Conservation (phyloP, 2,113 vertebrate genomes). For the Azemiops feae region DNA sequence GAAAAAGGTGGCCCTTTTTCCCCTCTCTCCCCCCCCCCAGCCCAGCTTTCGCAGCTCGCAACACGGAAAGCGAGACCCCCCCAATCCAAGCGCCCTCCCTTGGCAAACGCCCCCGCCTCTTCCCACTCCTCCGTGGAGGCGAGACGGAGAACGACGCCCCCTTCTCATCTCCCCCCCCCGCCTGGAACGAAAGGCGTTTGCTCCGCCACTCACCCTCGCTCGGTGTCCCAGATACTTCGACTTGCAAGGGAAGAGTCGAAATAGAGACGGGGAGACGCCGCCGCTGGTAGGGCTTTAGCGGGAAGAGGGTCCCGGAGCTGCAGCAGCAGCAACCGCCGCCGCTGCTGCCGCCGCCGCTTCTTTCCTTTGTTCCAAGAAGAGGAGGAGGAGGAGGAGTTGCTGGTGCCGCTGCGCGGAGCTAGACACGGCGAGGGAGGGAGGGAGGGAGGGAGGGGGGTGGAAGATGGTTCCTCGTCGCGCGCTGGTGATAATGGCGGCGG, state of each 20-base stretch:
- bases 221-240: neutral
- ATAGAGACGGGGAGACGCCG: neutral
- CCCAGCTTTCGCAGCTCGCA: neutral
- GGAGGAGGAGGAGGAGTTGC: neutral
- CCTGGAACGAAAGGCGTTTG: neutral
- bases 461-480: neutral
- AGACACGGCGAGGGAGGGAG: neutral
- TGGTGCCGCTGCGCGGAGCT: conserved; percentile 10
- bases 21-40: rapidly evolving
- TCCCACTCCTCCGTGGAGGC: neutral
- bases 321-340: neutral
- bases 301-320: conserved; percentile 7
- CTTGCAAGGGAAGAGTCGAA: neutral
- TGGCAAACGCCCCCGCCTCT: neutral
- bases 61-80: neutral
- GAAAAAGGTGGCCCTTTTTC: neutral
- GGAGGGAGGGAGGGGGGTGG: neutral
- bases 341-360: conserved; percentile 43
- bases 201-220: neutral
- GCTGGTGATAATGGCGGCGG: conserved; percentile 4
- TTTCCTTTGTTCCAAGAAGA: conserved; percentile 51
- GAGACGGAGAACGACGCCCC: neutral
- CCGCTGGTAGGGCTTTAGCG: conserved; percentile 5
- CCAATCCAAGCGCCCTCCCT: neutral
- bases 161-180: neutral